phyloP scores from a whole-genome alignment of 1,140 invertebrate genomes.

The Papilio glaucus region DNA sequence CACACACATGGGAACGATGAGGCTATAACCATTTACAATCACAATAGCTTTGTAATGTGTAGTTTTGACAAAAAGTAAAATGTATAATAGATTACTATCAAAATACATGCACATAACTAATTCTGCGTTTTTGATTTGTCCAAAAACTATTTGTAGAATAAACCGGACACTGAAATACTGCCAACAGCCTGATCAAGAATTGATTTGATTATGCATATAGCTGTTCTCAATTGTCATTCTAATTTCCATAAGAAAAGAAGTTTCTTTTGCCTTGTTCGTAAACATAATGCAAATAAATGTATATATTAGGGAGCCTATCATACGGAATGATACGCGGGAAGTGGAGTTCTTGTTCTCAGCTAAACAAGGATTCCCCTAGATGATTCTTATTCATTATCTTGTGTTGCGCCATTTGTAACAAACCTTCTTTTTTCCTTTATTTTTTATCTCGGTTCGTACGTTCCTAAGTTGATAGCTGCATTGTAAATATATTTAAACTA shows the following conservation, averaged over 20 bases:
- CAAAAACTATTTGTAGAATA: neutral
- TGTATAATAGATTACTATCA: neutral
- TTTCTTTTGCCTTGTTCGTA: neutral
- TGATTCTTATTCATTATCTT: neutral
- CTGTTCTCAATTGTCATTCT: neutral
- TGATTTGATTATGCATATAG: neutral
- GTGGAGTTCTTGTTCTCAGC: neutral
- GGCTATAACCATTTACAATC: too few relatives aligned
- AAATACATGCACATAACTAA: neutral
- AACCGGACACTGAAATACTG: neutral
- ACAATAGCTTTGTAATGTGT: too few relatives aligned
- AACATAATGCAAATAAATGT: neutral
- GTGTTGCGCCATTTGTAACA: neutral
- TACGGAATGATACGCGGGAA: neutral
- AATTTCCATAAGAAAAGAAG: neutral
- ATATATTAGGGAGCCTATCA: neutral
- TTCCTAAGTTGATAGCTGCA: neutral
- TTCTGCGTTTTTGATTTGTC: neutral
- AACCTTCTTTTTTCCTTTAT: neutral
- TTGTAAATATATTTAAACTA: too few relatives aligned
- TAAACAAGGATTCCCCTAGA: neutral
- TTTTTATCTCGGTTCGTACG: neutral
- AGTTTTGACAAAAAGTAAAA: neutral
- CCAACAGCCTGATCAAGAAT: neutral
- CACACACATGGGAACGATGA: too few relatives aligned